Evolutionary conservation across 2,797 vertebrate species (phyloP), one percentile per base, ranked within the genome.

Genomic region (Cyprinella venusta): DNA sequence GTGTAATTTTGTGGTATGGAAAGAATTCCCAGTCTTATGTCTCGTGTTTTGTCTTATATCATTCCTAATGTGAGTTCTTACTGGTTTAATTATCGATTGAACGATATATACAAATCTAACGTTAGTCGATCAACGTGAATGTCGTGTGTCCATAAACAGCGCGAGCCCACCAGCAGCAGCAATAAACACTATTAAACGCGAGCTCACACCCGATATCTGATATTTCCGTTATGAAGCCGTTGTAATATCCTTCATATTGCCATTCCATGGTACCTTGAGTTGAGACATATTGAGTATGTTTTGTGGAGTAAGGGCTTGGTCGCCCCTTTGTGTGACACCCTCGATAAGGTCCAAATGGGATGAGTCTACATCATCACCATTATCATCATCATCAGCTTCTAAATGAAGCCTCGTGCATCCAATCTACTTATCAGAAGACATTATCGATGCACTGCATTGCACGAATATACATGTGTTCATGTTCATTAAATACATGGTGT

Each of bases 281-380:
- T 82, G 52, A 26, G 79, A 54, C 82, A 74, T 76, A 75, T 45
- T 65, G 72, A 50, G 9, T 63, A 67, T 85, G 69, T 70, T 70
- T 26, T 30, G 40, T 81, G 50, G 59, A 65, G 61, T 65, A 81
- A 82, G 85, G 87, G 87, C 77, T 86, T 85, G 87, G 88, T 77
- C 84, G 48, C 63, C 68, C 76, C 90, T 90, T 94, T 93, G 93
- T 94, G 93, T 93, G 92, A 92, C 91, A 92, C 83, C 89, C 76
- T 86, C 82, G 61, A 78, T 82, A 80, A 84, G 88, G 89, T 90
- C 87, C 81, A 86, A 90, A 82, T 89, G 40, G 83, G 90, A 90
- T 84, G 86, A 89, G 88, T 90, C 69, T 42, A 38, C 75, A 56
- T 24, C 54, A 45, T 70, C 70, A 82, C 75, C 79, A 56, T 21